Base-by-base conservation (phyloP, 1,140 invertebrate species). In the Drosophila guanche region DNA sequence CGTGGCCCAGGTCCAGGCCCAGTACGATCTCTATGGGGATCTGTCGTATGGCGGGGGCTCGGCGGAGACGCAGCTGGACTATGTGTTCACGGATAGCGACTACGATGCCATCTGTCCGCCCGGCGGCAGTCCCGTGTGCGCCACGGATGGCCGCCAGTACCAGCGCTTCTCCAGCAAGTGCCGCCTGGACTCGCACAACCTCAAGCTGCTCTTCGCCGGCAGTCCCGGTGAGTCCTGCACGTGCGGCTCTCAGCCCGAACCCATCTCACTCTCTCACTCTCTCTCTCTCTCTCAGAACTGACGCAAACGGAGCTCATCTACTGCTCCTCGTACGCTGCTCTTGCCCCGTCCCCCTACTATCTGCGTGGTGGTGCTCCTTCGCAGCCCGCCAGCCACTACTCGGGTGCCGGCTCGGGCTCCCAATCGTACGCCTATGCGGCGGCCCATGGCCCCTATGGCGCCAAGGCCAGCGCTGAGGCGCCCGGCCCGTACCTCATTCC, bases 391-490 rank as follows among this genome's bases (percentile, higher is more conserved):
- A 33, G 2, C 4, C 50, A 50, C 22, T 57, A 52, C 2, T n/a
- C 43, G 16, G 16, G 16, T n/a, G 12, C 33, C 7, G 50, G 42
- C 0, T 55, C 56, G 0, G 37, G 22, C 0, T n/a, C 69, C 8
- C 27, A 29, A 4, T 68, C 79, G 1, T 85, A 50, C 40, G 81
- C 80, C 3, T 85, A 86, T 53, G 80, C 80, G 2, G 50, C 40
- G 3, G 80, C 81, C 20, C 27, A 60, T 7, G 80, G 80, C 46
- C 40, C 63, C 6, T 80, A 77, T 48, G 81, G 81, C 0, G 80
- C 81, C 4, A 56, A 61, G 2, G 80, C 80, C 3, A 4, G 37
- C 10, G 80, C 80, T 33, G 68, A 86, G 20, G 81, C 83, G 10
- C 73, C 80, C 0, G 80, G 81, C 5, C 45, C 72, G 0, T 53